These are phyloP conservation scores for Synanthedon tipuliformis DNA, from an alignment of 2,888 invertebrate genomes.

Conservation along the genomic window DNA sequence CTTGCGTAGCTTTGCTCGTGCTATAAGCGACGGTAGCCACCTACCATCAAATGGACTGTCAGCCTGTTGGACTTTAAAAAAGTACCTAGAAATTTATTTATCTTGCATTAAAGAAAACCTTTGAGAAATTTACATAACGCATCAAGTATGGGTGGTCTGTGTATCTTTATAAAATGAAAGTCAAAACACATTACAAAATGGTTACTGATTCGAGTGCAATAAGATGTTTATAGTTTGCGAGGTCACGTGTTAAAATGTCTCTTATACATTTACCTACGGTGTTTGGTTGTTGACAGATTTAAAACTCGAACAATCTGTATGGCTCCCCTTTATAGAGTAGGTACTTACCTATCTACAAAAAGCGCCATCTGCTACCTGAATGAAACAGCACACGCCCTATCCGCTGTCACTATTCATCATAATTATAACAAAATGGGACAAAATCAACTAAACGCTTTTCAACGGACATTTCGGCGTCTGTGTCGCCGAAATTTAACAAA, in stretches of 20 bases:
- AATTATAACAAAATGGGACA: slow-evolving; percentile 22
- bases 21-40: too few relatives aligned
- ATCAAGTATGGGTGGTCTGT: slow-evolving; percentile 35
- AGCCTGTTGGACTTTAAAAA: slow-evolving; percentile 1
- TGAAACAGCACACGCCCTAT: slow-evolving; percentile 28
- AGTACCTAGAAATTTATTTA: slow-evolving; percentile 46
- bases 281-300: background rate
- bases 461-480: background rate
- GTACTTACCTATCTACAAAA: slow-evolving; percentile 7
- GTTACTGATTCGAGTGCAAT: slow-evolving; percentile 8
- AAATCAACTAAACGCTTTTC: background rate
- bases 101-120: slow-evolving; percentile 29
- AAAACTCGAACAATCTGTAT: background rate
- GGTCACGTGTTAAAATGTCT: background rate
- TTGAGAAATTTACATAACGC: slow-evolving; percentile 47
- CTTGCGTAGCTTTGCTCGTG: too few relatives aligned
- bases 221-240: background rate
- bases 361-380: slow-evolving; percentile 27
- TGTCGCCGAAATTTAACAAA: slow-evolving; percentile 1
- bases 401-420: slow-evolving; percentile 39
- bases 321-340: background rate
- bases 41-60: too few relatives aligned
- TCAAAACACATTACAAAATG: slow-evolving; percentile 36
- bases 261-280: background rate
- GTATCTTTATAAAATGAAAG: slow-evolving; percentile 46